Conservation (phyloP, 2,888 invertebrate species). For the Drosophila pseudotalamancana region DNA sequence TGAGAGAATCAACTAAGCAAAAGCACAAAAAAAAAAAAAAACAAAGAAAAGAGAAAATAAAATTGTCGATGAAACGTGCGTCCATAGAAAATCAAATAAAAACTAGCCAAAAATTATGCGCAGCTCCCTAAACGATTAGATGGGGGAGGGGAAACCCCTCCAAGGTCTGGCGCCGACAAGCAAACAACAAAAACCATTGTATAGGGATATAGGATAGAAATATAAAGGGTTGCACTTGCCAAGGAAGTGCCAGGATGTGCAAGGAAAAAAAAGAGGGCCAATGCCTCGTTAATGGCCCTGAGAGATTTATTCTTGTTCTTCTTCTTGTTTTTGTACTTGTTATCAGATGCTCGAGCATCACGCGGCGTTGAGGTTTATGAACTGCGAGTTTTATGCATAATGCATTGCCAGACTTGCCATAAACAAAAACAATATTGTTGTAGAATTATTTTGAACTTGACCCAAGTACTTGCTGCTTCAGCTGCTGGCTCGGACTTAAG, state of each 20-base stretch:
- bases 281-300: constrained; percentile 74
- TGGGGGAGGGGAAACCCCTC: constrained; percentile 18
- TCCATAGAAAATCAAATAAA: constrained; percentile 59
- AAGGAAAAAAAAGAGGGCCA: constrained; percentile 50
- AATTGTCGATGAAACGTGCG: constrained; percentile 50
- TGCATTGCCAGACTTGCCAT: constrained; percentile 30
- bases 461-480: constrained; percentile 45
- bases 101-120: constrained; percentile 65
- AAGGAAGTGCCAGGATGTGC: constrained; percentile 44
- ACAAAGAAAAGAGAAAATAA: background rate
- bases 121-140: constrained; percentile 43
- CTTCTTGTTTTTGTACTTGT: background rate
- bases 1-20: constrained; percentile 25
- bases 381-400: constrained; percentile 47
- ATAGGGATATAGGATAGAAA: constrained; percentile 11
- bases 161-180: constrained; percentile 65
- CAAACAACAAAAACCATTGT: constrained; percentile 53
- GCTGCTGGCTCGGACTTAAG: constrained; percentile 19
- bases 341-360: constrained; percentile 16
- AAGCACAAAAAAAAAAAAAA: background rate
- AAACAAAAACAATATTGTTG: constrained; percentile 51
- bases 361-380: constrained; percentile 55
- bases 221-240: constrained; percentile 58
- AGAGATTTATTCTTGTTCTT: constrained; percentile 18
- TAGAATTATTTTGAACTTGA: constrained; percentile 69